phyloP scores from a whole-genome alignment of 2,113 vertebrate genomes.

The Actinemys pallida region DNA sequence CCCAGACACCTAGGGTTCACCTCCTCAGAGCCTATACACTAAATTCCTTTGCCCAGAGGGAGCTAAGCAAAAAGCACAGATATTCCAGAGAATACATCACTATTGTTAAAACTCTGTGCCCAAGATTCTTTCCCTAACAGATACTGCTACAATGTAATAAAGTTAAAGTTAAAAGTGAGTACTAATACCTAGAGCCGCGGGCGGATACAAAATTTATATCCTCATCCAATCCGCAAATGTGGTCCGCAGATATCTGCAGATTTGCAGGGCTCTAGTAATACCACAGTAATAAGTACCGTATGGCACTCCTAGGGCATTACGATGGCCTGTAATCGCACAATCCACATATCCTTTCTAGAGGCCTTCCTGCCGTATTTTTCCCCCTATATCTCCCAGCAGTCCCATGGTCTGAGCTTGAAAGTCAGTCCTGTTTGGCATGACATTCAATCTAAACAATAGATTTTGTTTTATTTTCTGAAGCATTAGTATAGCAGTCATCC shows the following conservation, averaged over 20 bases:
- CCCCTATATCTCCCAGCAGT: not conserved
- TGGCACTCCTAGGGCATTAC: not conserved
- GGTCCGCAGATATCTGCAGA: no score
- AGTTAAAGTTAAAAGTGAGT: not conserved
- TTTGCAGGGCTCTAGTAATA: not conserved
- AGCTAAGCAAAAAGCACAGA: not conserved
- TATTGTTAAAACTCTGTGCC: not conserved
- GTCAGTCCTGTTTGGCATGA: not conserved
- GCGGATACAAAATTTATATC: no score
- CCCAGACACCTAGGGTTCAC: constrained; percentile 7
- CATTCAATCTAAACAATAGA: not conserved
- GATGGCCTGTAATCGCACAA: not conserved
- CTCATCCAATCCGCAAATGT: no score
- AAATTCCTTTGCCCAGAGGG: not conserved
- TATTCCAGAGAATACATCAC: not conserved
- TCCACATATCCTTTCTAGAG: not conserved
- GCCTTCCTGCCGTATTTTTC: not conserved
- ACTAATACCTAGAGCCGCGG: not conserved
- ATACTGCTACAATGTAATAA: not conserved
- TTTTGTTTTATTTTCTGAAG: not conserved
- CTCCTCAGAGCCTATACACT: not conserved
- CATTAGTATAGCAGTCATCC: not conserved
- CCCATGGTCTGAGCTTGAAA: not conserved
- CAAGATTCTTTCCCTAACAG: rapidly evolving
- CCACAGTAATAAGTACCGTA: not conserved